Evolutionary conservation across 2,888 invertebrate species (phyloP), one percentile per base, ranked within the genome.

Genomic region (Acanthosoma haemorrhoidale): DNA sequence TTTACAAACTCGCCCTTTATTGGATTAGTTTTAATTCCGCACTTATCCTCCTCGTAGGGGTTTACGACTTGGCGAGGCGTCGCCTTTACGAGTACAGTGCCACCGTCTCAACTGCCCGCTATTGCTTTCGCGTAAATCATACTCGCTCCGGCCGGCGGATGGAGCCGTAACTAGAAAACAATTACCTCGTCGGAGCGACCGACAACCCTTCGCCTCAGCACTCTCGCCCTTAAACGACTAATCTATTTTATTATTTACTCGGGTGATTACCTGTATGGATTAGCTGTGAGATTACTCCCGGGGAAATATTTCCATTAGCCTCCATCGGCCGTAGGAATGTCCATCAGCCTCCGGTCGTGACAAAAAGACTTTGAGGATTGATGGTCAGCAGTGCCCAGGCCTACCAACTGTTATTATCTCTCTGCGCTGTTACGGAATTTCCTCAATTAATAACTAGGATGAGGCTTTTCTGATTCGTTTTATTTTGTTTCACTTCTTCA

Each of bases 291-390:
- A 41, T 64, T 64, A 29, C 64, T 64, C 38, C 29, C 0, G 29
- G 21, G 25, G 25, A 64, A 64, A 64, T 64, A 64, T 64, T 64
- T 64, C 64, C 64, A 64, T 64, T 38, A 64, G 39, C 4, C 18
- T 11, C 18, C 16, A 25, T n/a, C n/a, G 57, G 25, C 1, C 15
- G 29, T n/a, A 41, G 64, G 64, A 64, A 64, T 64, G 64, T 38
- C 64, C 64, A 64, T 64, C 64, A 41, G 29, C 25, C 51, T 25
- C n/a, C n/a, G n/a, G n/a, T n/a, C n/a, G n/a, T 25, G 51, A 51
- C 51, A 51, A 51, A n/a, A 51, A n/a, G 51, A 51, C 51, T 25
- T 43, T 11, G n/a, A 25, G 51, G 51, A 51, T 51, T 51, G 51
- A 51, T 51, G 51, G 25, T 51, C 25, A n/a, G n/a, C 5, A n/a